Conservation (phyloP, 2,113 vertebrate genomes). For the Hippoglossus stenolepis region DNA sequence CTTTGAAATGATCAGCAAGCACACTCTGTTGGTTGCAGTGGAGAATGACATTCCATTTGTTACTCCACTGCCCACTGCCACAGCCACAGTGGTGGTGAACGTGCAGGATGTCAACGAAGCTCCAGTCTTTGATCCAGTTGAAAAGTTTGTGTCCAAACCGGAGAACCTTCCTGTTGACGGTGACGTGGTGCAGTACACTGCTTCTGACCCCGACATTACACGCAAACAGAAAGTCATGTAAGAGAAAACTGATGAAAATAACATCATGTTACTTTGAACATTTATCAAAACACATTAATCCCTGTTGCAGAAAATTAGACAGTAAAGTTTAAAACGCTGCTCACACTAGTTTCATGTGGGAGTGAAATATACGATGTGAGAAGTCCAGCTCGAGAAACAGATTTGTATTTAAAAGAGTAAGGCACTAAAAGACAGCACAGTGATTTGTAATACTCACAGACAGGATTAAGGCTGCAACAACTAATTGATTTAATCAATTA, state of each 20-base stretch:
- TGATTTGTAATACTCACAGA: too few species aligned
- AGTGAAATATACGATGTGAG: too few species aligned
- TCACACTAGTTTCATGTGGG: too few species aligned
- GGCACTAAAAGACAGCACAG: too few species aligned
- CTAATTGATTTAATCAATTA: too few species aligned
- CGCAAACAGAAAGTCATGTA: conserved; percentile 87
- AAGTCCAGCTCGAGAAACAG: too few species aligned
- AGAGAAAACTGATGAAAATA: conserved; percentile 40
- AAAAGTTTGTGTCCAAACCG: conserved; percentile 62
- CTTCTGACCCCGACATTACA: conserved; percentile 87
- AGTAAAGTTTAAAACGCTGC: too few species aligned
- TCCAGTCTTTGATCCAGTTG: conserved; percentile 81
- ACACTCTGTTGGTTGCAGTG: conserved; percentile 81
- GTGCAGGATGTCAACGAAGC: conserved; percentile 85
- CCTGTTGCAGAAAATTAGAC: too few species aligned
- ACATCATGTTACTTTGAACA: too few species aligned
- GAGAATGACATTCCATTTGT: conserved; percentile 81
- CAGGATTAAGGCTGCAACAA: too few species aligned
- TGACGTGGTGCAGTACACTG: conserved; percentile 81
- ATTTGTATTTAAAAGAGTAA: too few species aligned
- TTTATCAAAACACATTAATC: background rate
- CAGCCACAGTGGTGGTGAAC: conserved; percentile 83
- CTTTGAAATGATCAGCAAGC: conserved; percentile 81
- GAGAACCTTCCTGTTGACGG: conserved; percentile 78
- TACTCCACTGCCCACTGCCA: conserved; percentile 66